Conservation (phyloP, 2,113 vertebrate genomes). For the Hippoglossus stenolepis region DNA sequence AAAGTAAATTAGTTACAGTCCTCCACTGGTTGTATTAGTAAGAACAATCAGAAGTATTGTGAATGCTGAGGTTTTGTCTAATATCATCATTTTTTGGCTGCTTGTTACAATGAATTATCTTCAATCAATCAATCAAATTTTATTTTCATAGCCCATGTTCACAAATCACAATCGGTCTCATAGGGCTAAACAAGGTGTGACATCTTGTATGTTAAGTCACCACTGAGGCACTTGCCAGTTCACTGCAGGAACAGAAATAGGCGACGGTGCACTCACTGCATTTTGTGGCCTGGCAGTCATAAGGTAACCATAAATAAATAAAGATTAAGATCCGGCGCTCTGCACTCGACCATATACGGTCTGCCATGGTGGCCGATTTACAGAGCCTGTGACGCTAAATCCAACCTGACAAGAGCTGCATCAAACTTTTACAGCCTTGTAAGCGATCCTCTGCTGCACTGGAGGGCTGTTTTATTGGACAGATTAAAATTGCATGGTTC, state of each 20-base stretch:
- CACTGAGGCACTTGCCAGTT: neutral
- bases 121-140: too few species aligned
- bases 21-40: too few species aligned
- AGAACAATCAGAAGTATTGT: too few species aligned
- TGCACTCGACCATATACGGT: constrained; percentile 19
- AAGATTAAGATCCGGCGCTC: constrained; percentile 33
- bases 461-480: constrained; percentile 60
- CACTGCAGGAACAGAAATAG: constrained; percentile 14
- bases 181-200: neutral
- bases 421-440: constrained; percentile 69
- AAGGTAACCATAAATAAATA: constrained; percentile 59
- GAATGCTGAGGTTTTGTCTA: too few species aligned
- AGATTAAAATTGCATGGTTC: constrained; percentile 71
- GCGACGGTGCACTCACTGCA: neutral
- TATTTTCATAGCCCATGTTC: too few species aligned
- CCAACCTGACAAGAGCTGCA: constrained; percentile 64
- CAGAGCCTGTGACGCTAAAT: constrained; percentile 48
- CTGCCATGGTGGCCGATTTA: constrained; percentile 33
- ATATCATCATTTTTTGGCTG: too few species aligned
- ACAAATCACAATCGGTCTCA: too few species aligned
- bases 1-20: too few species aligned
- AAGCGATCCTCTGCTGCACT: constrained; percentile 61
- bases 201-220: neutral
- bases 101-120: too few species aligned
- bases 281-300: constrained; percentile 14